These are phyloP conservation scores for Equus quagga DNA, from an alignment of 2,113 vertebrate genomes.

Conservation along the genomic window DNA sequence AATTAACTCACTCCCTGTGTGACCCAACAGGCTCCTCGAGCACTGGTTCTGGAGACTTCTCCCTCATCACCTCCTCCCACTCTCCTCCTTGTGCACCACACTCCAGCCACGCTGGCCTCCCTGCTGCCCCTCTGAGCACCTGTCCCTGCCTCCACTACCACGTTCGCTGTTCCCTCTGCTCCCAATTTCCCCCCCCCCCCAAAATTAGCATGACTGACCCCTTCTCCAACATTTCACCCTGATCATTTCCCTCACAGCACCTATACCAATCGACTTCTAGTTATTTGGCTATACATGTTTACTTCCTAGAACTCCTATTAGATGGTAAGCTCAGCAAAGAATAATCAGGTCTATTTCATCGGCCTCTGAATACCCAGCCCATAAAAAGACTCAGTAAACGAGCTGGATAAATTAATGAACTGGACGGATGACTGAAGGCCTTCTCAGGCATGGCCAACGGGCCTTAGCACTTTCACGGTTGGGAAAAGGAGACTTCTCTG, in stretches of 20 bases:
- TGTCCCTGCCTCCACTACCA: not conserved
- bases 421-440: not conserved
- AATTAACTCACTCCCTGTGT: not conserved
- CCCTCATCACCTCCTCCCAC: not conserved
- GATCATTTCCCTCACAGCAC: rapidly evolving
- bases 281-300: not conserved
- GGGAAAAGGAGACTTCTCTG: not conserved
- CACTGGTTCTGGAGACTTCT: not conserved
- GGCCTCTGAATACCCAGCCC: not conserved
- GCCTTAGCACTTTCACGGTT: not conserved
- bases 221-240: not conserved
- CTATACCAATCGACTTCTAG: not conserved
- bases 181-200: not conserved
- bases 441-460: not conserved
- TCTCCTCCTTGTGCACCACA: rapidly evolving
- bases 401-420: not conserved
- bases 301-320: not conserved
- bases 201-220: not conserved
- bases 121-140: not conserved
- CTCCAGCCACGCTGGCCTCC: not conserved
- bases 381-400: not conserved
- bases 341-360: too few species aligned
- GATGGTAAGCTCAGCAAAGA: not conserved
- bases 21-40: not conserved
- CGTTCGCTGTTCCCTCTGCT: not conserved